Evolutionary conservation across 2,888 invertebrate species (phyloP).

Genomic region (Stictocephala bisonia): DNA sequence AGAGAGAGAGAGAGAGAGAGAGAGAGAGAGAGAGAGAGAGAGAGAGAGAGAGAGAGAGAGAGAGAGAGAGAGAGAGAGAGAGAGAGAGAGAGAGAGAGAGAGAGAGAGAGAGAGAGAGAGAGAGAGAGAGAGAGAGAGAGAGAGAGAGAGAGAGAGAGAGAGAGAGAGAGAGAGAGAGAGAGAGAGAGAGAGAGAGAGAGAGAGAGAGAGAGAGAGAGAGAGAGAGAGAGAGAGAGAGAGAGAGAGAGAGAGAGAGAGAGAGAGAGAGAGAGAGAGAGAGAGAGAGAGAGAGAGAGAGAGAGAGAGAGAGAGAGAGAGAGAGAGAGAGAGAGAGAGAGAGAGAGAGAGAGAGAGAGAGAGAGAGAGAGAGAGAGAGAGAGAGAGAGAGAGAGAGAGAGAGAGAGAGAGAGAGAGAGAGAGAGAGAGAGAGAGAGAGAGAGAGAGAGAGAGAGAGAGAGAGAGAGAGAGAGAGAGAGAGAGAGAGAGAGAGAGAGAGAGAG

Average conservation of each 20-base stretch:
- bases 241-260: background rate
- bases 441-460: conserved; percentile 36
- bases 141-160: background rate
- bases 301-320: conserved; percentile 39
- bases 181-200: conserved; percentile 31
- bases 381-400: conserved; percentile 9
- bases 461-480: conserved; percentile 24
- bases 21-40: background rate
- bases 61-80: background rate
- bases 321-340: conserved; percentile 51
- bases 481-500: background rate
- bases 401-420: conserved; percentile 3
- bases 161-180: background rate
- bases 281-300: conserved; percentile 19
- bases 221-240: conserved; percentile 39
- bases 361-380: conserved; percentile 19
- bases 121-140: background rate
- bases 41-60: conserved; percentile 24
- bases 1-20: conserved; percentile 16
- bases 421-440: conserved; percentile 21
- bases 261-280: conserved; percentile 20
- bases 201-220: conserved; percentile 34
- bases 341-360: conserved; percentile 15
- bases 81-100: background rate
- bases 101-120: conserved; percentile 27